Evolutionary conservation across 2,797 vertebrate genomes (phyloP).

Genomic region (Neomorphus geoffroyi): DNA sequence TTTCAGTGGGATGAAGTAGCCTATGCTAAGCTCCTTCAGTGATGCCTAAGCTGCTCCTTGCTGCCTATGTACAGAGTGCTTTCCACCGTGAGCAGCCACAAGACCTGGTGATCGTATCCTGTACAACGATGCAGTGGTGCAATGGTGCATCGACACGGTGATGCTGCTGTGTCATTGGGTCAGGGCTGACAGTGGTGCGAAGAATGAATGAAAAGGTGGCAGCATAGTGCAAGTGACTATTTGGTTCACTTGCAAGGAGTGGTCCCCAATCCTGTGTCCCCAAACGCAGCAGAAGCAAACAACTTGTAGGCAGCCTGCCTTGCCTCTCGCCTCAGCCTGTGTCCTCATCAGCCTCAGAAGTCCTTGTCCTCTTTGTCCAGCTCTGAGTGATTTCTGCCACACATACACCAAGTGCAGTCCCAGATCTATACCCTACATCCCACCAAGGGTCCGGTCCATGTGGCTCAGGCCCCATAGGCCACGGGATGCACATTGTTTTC

Average conservation of each 20-base stretch:
- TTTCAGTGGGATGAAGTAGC: not conserved
- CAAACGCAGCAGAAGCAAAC: not conserved
- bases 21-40: not conserved
- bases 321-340: not conserved
- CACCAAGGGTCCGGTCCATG: not conserved
- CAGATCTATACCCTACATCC: not conserved
- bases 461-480: not conserved
- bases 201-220: not conserved
- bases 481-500: not conserved
- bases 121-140: not conserved
- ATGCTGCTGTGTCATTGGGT: not conserved
- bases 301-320: not conserved
- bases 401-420: not conserved
- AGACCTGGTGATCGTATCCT: not conserved
- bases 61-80: not conserved
- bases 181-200: not conserved
- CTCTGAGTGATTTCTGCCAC: not conserved
- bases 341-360: not conserved
- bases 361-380: not conserved
- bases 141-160: rapidly evolving
- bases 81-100: not conserved
- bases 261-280: not conserved
- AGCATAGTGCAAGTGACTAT: not conserved
- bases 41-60: not conserved
- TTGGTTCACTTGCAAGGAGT: not conserved